These are phyloP conservation scores for Mionectes olivaceus DNA, from an alignment of 2,797 vertebrate species.

Conservation along the genomic window DNA sequence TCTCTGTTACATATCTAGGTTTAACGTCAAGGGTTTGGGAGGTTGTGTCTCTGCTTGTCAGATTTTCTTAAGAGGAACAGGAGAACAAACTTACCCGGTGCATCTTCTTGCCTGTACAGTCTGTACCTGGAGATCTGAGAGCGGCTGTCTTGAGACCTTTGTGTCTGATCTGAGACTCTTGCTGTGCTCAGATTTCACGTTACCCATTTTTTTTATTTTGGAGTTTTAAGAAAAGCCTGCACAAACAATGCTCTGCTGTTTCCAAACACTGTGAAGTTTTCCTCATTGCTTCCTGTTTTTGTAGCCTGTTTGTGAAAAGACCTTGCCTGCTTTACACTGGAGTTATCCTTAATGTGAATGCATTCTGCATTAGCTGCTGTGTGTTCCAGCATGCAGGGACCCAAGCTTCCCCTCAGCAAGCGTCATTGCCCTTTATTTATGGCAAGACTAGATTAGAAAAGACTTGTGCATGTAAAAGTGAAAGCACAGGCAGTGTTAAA, in stretches of 20 bases:
- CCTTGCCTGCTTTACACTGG: not conserved
- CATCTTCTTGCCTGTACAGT: not conserved
- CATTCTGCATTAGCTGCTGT: not conserved
- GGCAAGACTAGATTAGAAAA: constrained; percentile 1
- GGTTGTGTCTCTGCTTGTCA: not conserved
- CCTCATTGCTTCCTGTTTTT: constrained; percentile 66
- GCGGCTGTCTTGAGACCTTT: constrained; percentile 1
- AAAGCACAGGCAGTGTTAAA: constrained; percentile 47
- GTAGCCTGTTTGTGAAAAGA: not conserved
- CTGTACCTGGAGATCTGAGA: constrained; percentile 20
- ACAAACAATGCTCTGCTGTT: constrained; percentile 54
- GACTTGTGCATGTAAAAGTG: constrained; percentile 18
- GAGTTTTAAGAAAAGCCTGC: constrained; percentile 5
- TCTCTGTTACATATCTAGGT: not conserved
- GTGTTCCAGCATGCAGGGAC: not conserved
- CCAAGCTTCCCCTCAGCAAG: not conserved
- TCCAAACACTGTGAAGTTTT: constrained; percentile 53
- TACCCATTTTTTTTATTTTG: not conserved
- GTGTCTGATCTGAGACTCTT: not conserved
- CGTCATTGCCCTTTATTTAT: not conserved
- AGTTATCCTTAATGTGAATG: not conserved
- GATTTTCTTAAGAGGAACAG: not conserved
- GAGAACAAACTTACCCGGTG: not conserved
- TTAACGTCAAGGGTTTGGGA: constrained; percentile 3
- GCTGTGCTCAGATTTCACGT: not conserved